Evolutionary conservation across 2,113 vertebrate species (phyloP).

Genomic region (human): DNA sequence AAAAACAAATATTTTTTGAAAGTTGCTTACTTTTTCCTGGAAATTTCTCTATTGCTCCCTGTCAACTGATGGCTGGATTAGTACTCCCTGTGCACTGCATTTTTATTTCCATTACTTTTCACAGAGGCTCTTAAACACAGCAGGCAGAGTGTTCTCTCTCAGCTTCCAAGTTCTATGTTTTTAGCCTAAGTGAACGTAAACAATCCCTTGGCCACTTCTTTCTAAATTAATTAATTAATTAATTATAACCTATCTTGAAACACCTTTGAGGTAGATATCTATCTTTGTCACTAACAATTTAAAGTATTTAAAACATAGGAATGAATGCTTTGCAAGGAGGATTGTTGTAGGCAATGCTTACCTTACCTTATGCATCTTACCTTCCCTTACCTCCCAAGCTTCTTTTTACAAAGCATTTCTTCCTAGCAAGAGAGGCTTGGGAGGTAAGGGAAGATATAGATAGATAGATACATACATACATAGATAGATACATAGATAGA

Average conservation of each 20-base stretch:
- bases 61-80: not conserved
- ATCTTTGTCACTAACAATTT: not conserved
- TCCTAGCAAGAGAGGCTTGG: not conserved
- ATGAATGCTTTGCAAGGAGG: not conserved
- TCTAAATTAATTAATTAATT: not conserved
- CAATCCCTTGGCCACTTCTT: not conserved
- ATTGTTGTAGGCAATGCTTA: not conserved
- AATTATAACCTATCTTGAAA: not conserved
- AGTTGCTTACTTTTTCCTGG: not conserved
- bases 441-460: not conserved
- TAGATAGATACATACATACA: too few relatives aligned
- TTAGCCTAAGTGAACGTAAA: not conserved
- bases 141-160: not conserved
- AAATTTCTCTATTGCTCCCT: not conserved
- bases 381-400: too few relatives aligned
- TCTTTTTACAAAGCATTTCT: too few relatives aligned
- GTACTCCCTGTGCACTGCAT: not conserved
- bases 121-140: constrained; percentile 32
- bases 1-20: not conserved
- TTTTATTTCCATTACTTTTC: constrained; percentile 20
- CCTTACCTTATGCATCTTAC: too few relatives aligned
- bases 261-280: not conserved
- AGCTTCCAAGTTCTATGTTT: not conserved
- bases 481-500: too few relatives aligned
- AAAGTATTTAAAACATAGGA: not conserved